These are phyloP conservation scores for Neodiprion fabricii DNA, from an alignment of 1,140 invertebrate genomes.

Conservation along the genomic window DNA sequence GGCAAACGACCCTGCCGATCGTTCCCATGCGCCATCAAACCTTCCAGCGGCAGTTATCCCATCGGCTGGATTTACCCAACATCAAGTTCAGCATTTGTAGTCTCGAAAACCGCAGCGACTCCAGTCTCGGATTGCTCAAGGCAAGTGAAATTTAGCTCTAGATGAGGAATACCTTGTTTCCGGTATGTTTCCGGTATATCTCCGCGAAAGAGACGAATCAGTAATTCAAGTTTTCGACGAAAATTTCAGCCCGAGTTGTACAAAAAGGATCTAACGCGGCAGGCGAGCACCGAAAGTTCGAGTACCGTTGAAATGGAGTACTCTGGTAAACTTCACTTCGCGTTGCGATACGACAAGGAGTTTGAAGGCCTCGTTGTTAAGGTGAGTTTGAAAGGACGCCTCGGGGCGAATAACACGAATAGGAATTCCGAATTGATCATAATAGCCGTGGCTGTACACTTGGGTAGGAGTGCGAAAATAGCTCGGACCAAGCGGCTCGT, in stretches of 20 bases:
- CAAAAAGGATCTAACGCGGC: constrained; percentile 74
- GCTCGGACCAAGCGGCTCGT: too few species aligned
- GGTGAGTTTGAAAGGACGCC: constrained; percentile 56
- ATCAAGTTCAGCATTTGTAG: constrained; percentile 80
- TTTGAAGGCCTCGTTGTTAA: constrained; percentile 78
- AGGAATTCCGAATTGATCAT: too few species aligned
- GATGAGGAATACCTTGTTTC: neutral
- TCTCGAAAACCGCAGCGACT: constrained; percentile 70
- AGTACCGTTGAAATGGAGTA: constrained; percentile 73
- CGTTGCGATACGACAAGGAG: constrained; percentile 77
- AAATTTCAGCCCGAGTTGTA: constrained; percentile 77
- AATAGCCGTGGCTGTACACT: too few species aligned
- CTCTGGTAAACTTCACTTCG: constrained; percentile 80
- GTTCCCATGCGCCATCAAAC: constrained; percentile 80
- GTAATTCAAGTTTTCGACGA: constrained; percentile 3
- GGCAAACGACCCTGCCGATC: constrained; percentile 82
- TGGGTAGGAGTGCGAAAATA: too few species aligned
- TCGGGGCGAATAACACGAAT: neutral
- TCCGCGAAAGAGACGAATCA: neutral
- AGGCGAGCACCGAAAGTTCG: constrained; percentile 75
- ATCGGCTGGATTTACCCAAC: constrained; percentile 75
- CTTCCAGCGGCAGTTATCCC: constrained; percentile 80
- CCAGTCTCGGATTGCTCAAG: constrained; percentile 72
- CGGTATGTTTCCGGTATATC: neutral
- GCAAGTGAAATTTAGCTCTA: constrained; percentile 52